A percentile compares a stretch with the other conserved stretches of the same genome.
These are phyloP conservation scores for Steinernema feltiae DNA, from an alignment of 1,140 invertebrate genomes.

Conservation along the genomic window DNA sequence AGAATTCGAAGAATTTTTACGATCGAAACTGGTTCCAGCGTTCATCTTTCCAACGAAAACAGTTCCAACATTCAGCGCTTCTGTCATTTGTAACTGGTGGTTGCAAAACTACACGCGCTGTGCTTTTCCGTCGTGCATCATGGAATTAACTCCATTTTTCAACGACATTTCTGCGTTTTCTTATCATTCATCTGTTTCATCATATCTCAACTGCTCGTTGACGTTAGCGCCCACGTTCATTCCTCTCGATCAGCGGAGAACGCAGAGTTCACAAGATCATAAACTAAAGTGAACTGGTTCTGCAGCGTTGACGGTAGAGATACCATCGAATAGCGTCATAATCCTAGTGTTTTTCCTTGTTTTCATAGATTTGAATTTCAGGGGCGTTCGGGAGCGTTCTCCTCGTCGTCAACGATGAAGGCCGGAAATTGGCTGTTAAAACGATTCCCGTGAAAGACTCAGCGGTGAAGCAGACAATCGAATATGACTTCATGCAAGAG, in stretches of 20 bases:
- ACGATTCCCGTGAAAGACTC: background rate
- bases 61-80: no score
- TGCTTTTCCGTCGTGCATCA: background rate
- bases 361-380: background rate
- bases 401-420: background rate
- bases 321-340: no score
- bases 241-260: background rate
- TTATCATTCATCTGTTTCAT: no score
- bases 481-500: background rate
- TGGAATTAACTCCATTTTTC: background rate
- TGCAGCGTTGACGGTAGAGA: background rate
- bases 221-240: no score
- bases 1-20: background rate
- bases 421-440: background rate
- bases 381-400: slow-evolving; percentile 3
- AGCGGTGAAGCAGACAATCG: background rate
- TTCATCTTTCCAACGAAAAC: background rate
- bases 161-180: background rate
- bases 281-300: background rate
- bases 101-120: no score
- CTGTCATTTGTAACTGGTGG: no score
- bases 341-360: background rate
- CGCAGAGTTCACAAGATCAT: slow-evolving; percentile 4
- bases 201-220: no score
- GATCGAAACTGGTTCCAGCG: background rate